Evolutionary conservation across 2,888 invertebrate species (phyloP).

Genomic region (Eupithecia dodoneata): DNA sequence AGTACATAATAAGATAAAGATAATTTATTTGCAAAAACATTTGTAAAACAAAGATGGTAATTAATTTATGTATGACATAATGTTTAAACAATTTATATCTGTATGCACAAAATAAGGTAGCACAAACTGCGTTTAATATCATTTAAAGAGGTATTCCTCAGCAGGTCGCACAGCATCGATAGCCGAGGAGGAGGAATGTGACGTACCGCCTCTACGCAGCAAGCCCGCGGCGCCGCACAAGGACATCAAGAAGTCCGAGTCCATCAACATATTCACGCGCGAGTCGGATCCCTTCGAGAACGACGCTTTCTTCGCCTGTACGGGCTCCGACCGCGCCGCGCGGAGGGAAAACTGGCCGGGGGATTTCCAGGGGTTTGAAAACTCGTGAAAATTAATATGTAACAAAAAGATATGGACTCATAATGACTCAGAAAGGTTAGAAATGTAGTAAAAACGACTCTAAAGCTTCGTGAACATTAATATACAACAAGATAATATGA

Average conservation of each 20-base stretch:
- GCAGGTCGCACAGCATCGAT: constrained; percentile 70
- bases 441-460: too few species aligned
- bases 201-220: constrained; percentile 67
- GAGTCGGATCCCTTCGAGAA: constrained; percentile 95
- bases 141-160: too few species aligned
- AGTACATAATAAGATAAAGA: too few species aligned
- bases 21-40: too few species aligned
- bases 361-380: constrained; percentile 77
- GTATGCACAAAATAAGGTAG: too few species aligned
- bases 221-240: constrained; percentile 76
- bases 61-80: too few species aligned
- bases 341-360: constrained; percentile 80
- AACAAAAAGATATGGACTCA: too few species aligned
- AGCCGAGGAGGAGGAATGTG: constrained; percentile 77
- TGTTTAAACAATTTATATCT: too few species aligned
- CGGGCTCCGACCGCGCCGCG: constrained; percentile 77
- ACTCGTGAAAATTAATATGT: constrained; percentile 64
- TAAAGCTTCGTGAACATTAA: constrained; percentile 61
- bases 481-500: background rate
- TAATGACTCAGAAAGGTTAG: too few species aligned
- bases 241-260: constrained; percentile 93
- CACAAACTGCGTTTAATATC: too few species aligned
- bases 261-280: constrained; percentile 94
- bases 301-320: constrained; percentile 91
- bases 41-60: too few species aligned